These are phyloP conservation scores for Eilema sororculum DNA, from an alignment of 2,888 invertebrate genomes.

Conservation along the genomic window DNA sequence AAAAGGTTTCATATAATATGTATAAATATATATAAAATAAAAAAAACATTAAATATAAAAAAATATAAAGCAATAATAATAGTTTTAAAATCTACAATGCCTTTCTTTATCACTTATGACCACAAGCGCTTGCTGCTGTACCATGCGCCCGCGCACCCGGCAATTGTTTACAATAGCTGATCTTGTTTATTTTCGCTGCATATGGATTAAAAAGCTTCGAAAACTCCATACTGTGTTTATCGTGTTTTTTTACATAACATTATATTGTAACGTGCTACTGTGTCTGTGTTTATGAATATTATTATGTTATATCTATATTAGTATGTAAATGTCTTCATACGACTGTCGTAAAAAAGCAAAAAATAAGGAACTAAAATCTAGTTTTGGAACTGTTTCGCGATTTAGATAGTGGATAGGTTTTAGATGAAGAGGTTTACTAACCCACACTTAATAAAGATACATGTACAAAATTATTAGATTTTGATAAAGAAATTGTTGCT, in stretches of 20 bases:
- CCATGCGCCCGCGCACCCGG: slow-evolving; percentile 56
- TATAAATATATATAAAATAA: too few relatives aligned
- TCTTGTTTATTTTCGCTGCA: slow-evolving; percentile 83
- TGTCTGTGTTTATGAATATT: slow-evolving; percentile 25
- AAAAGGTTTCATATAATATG: background rate
- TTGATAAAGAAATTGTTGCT: background rate
- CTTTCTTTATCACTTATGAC: background rate
- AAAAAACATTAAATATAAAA: too few relatives aligned
- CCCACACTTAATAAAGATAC: background rate
- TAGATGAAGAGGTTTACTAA: background rate
- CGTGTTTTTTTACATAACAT: slow-evolving; percentile 66
- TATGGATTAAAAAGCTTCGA: slow-evolving; percentile 85
- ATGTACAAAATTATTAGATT: background rate
- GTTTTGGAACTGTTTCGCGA: background rate
- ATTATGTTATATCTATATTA: background rate
- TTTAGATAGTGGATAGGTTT: background rate
- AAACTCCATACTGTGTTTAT: slow-evolving; percentile 77
- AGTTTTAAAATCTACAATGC: background rate
- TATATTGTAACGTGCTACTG: slow-evolving; percentile 45
- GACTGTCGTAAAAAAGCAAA: background rate
- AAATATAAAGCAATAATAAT: background rate
- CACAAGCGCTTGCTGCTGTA: slow-evolving; percentile 55
- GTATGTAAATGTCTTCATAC: background rate
- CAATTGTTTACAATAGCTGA: slow-evolving; percentile 78
- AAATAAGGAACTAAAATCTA: background rate